Base-by-base conservation (phyloP, 1,140 invertebrate genomes). In the Charaxes varanes region DNA sequence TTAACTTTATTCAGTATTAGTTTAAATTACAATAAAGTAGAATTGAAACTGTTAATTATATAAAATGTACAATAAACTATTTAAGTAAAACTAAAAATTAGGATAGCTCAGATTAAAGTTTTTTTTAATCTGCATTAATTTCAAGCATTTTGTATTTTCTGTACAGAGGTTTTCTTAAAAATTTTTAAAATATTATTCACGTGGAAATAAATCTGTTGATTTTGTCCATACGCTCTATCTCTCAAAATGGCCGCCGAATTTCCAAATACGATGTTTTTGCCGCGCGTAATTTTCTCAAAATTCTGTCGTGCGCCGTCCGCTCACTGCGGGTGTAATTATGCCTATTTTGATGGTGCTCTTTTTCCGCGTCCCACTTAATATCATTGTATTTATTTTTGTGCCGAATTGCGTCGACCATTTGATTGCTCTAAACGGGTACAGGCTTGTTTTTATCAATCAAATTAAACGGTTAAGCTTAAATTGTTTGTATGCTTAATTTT, bases 311-410 rank as follows among this genome's bases (percentile, higher is more conserved):
- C 57, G 46, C 48, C 51, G 53, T 27, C 48, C 46, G 52, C 53
- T 60, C 58, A 60, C 54, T 44, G 46, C 45, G 53, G 4, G 51
- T 60, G 65, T 72, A 79, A 79, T 79, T 79, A 79, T 69, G 54
- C 68, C 61, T 77, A 79, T 79, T 79, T 74, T 50, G 70, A 76
- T 74, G 43, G 60, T 45, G 38, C 38, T 52, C 58, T 67, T 70
- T 76, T 79, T 79, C 22, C 15, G 2, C 22, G 1, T 2, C 7
- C 4, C 24, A 19, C 27, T 40, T 22, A 40, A 43, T 35, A 55
- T 38, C 52, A 38, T 41, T 43, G 41, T 45, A 43, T 40, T 47
- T 33, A 46, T 43, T 53, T 46, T 49, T 50, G 26, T 28, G 21
- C 12, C 32, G 45, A 27, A 54, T 38, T 45, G 34, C 31, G 32